A percentile compares a stretch with the other conserved stretches of the same genome.
Conservation (phyloP, 2,797 vertebrate species). For the Sciurus carolinensis region DNA sequence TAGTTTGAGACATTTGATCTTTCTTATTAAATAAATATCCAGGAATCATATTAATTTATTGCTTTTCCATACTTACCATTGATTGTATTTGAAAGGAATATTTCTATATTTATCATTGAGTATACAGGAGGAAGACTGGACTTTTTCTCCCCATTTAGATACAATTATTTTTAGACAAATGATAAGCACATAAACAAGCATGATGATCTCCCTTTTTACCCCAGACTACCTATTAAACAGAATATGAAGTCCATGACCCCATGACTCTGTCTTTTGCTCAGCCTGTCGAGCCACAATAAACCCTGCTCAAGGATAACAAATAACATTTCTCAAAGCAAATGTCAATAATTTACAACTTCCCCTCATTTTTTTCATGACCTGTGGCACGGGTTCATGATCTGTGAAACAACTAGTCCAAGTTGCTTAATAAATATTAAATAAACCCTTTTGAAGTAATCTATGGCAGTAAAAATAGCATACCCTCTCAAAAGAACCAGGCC, state of each 20-base stretch:
- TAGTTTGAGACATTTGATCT: background rate
- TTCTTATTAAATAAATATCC: background rate
- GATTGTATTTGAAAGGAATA: background rate
- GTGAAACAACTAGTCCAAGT: conserved; percentile 12
- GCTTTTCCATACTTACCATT: background rate
- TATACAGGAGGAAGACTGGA: background rate
- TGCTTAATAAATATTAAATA: conserved; percentile 61
- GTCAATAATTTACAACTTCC: conserved; percentile 48
- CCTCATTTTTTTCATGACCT: conserved; percentile 30
- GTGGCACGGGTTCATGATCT: background rate
- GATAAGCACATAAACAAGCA: conserved; percentile 38
- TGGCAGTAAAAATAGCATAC: background rate
- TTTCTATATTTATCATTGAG: conserved; percentile 13
- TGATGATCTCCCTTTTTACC: background rate
- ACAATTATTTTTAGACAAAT: conserved; percentile 59
- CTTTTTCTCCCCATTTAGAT: background rate
- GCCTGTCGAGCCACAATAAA: background rate
- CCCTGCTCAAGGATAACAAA: background rate
- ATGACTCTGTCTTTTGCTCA: background rate
- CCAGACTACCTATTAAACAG: background rate
- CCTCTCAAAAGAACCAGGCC: background rate
- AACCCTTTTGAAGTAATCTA: background rate
- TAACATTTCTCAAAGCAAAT: conserved; percentile 31
- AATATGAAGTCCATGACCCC: background rate
- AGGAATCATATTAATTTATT: background rate